These are phyloP conservation scores for Chironomus tentans DNA, from an alignment of 2,888 invertebrate species.

Conservation along the genomic window DNA sequence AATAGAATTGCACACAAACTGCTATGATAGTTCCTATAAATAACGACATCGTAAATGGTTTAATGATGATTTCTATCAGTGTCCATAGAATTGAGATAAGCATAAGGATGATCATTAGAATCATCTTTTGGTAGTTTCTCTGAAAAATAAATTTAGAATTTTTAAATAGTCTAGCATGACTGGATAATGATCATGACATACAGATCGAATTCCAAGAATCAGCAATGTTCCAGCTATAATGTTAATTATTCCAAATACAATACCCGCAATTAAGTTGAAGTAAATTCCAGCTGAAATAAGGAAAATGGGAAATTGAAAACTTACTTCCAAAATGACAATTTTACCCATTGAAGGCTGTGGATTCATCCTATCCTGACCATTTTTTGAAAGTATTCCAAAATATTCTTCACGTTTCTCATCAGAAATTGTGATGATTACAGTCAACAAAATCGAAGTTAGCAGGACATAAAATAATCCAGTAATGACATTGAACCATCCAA, in stretches of 20 bases:
- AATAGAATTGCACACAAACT: background rate
- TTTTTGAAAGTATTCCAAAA: background rate
- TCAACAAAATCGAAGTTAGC: background rate
- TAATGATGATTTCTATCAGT: background rate
- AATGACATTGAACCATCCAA: background rate
- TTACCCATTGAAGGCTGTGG: background rate
- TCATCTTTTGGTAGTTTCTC: background rate
- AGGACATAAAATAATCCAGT: background rate
- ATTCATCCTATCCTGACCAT: background rate
- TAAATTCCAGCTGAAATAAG: too few species aligned
- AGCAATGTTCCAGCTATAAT: too few species aligned
- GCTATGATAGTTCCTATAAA: background rate
- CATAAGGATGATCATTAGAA: background rate
- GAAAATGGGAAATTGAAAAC: too few species aligned
- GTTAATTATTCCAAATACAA: too few species aligned
- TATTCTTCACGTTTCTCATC: background rate
- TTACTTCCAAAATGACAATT: background rate
- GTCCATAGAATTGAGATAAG: background rate
- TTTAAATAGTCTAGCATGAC: background rate
- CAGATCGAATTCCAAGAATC: too few species aligned
- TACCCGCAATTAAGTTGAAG: too few species aligned
- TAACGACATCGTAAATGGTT: background rate
- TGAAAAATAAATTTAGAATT: background rate
- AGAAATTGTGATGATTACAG: background rate
- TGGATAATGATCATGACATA: too few species aligned